Conservation (phyloP, 2,113 vertebrate genomes). For the Pterophyllum scalare region DNA sequence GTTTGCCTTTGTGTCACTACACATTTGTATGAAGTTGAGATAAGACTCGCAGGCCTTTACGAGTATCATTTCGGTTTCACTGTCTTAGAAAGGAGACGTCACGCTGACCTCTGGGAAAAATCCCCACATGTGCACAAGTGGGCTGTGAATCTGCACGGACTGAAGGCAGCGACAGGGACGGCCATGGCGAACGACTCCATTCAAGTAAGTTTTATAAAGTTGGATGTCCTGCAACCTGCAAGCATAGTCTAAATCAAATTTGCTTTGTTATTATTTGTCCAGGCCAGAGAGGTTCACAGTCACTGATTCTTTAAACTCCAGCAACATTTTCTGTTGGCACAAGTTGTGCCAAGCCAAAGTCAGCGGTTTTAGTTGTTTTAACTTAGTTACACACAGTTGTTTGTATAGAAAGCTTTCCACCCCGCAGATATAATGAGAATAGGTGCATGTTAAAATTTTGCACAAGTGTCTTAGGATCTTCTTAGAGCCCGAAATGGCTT, state of each 20-base stretch:
- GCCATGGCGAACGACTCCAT: slow-evolving; percentile 83
- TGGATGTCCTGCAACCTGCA: neutral
- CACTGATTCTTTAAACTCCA: neutral
- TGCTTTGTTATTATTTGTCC: too few relatives aligned
- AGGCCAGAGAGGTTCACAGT: neutral
- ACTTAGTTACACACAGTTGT: neutral
- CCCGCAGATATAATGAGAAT: neutral
- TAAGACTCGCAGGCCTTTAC: neutral
- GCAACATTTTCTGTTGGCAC: neutral
- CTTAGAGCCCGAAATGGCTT: neutral
- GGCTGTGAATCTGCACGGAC: slow-evolving; percentile 35
- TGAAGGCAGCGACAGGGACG: slow-evolving; percentile 32
- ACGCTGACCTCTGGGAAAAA: neutral
- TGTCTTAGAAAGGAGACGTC: neutral
- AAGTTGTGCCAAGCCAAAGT: neutral
- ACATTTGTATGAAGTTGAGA: slow-evolving; percentile 41
- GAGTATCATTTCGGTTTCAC: neutral
- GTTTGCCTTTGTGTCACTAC: slow-evolving; percentile 62
- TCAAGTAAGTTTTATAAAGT: slow-evolving; percentile 76
- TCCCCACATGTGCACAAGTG: slow-evolving; percentile 49
- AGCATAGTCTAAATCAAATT: neutral
- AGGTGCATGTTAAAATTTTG: neutral
- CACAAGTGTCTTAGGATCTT: neutral
- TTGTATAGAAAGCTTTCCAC: neutral
- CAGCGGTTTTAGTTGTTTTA: neutral